These are phyloP conservation scores for Eciton burchellii DNA, from an alignment of 1,140 invertebrate species.

Conservation along the genomic window DNA sequence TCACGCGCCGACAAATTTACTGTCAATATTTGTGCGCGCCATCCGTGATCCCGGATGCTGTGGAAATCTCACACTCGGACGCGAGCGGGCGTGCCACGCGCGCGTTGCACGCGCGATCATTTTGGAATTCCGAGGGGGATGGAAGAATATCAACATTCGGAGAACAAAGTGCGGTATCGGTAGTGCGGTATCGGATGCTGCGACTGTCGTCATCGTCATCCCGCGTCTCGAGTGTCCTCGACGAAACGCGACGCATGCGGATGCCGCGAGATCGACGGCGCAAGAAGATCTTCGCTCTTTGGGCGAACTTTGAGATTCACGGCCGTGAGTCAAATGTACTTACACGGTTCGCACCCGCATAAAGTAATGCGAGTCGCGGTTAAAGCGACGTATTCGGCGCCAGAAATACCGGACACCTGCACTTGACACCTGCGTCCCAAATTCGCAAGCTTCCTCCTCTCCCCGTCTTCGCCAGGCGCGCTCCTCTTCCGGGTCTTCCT, in stretches of 20 bases:
- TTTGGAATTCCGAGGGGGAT: background rate
- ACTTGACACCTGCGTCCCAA: constrained; percentile 70
- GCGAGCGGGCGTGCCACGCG: constrained; percentile 16
- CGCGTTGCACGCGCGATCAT: constrained; percentile 12
- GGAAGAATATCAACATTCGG: background rate
- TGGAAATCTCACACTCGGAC: constrained; percentile 22
- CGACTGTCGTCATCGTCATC: background rate
- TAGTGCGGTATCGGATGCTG: background rate
- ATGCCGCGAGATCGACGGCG: constrained; percentile 10
- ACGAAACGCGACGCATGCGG: background rate
- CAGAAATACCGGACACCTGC: constrained; percentile 68
- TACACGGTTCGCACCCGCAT: constrained; percentile 39
- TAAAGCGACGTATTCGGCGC: constrained; percentile 65
- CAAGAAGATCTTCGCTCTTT: background rate
- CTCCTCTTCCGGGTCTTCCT: background rate
- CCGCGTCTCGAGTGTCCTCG: background rate
- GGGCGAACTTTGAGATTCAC: constrained; percentile 13
- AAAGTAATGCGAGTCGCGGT: constrained; percentile 68
- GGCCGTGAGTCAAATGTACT: constrained; percentile 62
- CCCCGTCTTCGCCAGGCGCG: background rate
- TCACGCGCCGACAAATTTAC: constrained; percentile 60
- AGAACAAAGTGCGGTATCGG: too few species aligned
- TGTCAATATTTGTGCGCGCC: constrained; percentile 59
- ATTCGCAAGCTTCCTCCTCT: constrained; percentile 63
- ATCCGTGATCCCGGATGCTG: background rate